Evolutionary conservation across 2,797 vertebrate genomes (phyloP), one percentile per base, ranked within the genome.

Genomic region (Chiroxiphia lanceolata): DNA sequence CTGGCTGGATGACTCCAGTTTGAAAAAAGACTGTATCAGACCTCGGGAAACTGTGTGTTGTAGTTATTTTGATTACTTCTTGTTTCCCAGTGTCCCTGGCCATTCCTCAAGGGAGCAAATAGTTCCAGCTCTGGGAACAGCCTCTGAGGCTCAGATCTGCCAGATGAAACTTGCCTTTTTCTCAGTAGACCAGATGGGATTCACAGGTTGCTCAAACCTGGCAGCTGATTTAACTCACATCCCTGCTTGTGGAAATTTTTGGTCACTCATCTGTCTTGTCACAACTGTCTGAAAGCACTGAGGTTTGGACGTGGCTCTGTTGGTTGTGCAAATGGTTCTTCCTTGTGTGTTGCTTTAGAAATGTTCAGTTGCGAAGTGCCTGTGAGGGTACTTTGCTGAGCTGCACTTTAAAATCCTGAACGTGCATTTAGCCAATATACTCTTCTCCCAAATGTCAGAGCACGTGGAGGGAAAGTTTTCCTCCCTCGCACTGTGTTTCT

Each of bases 391-490:
- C 7, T 59, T 56, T 27, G 29, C 51, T 44, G 36, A 74, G 29
- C 16, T 70, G 48, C 44, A 79, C 44, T 70, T 79, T 31, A 63
- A 47, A 90, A 44, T 11, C 7, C 13, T 19, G 22, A 5, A 79
- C 12, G 20, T 59, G 13, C 26, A 22, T 9, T 29, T 54, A 42
- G 11, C 22, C 19, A 19, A 0, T 27, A 0, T 27, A 18, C 15
- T 69, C 23, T 2, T 13, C 22, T 72, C 33, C 33, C 44, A 51
- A 2, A 11, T 3, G 15, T 38, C 42, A 40, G 27, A 45, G 21
- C 20, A 76, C 0, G 0, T 1, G 4, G 13, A 65, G 29, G 36
- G 48, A 40, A 50, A 14, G 21, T 29, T 67, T 36, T 59, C 38
- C 22, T 70, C 57, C 11, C 8, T 44, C 1, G 2, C 31, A 4